Conservation (phyloP, 2,113 vertebrate genomes). For the Rhizomys pruinosus region DNA sequence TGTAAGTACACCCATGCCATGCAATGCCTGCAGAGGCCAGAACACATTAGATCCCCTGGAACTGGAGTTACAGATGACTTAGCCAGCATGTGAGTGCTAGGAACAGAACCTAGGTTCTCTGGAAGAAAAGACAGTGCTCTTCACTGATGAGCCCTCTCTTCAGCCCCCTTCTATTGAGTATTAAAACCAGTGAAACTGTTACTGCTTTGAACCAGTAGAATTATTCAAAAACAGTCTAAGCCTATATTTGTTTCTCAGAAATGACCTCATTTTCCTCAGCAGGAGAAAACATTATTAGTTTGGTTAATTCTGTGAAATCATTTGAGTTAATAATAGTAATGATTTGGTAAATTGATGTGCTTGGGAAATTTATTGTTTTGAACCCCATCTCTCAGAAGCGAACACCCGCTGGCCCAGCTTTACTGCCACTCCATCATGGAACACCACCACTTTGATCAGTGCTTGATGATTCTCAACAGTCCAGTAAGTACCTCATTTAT, state of each 20-base stretch:
- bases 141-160: too few species aligned
- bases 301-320: background rate
- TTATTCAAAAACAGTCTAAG: background rate
- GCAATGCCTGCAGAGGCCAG: too few species aligned
- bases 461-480: constrained; percentile 98
- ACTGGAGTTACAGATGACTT: too few species aligned
- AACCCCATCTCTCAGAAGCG: constrained; percentile 88
- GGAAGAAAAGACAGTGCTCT: too few species aligned
- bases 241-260: background rate
- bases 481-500: constrained; percentile 88
- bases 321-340: background rate
- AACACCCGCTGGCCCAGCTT: constrained; percentile 96
- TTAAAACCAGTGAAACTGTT: background rate
- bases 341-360: background rate
- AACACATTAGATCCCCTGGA: too few species aligned
- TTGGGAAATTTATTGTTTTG: background rate
- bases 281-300: background rate
- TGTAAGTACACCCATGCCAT: too few species aligned
- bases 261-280: background rate
- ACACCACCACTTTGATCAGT: constrained; percentile 99
- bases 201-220: fast-evolving
- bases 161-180: background rate
- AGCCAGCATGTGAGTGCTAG: too few species aligned
- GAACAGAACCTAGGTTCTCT: too few species aligned
- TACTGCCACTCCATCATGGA: constrained; percentile 99